Evolutionary conservation across 1,140 invertebrate species (phyloP), one percentile per base, ranked within the genome.

Genomic region (Acromyrmex echinatior): DNA sequence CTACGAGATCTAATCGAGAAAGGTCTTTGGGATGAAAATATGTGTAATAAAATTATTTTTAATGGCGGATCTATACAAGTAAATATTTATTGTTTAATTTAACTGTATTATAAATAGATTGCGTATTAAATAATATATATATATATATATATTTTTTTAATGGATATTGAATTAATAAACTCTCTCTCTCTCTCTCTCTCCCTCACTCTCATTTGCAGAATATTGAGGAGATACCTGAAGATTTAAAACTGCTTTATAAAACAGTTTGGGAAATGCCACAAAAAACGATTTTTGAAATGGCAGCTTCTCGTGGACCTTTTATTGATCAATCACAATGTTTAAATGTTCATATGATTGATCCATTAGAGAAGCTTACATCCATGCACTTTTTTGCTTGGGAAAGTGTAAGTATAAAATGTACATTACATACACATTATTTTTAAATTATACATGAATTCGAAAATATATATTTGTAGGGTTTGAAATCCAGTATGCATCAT

Each of bases 191-290:
- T 35, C n/a, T 16, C 49, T 12, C 62, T 51, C 6, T 16, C 49
- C 3, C 53, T 51, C 16, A 81, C 16, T 18, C 18, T 25, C n/a
- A 5, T 66, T 92, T 94, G 60, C 92, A 99, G 96, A 97, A 97
- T 88, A 98, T 99, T 91, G 97, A 97, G 25, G 95, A 95, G 58
- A 99, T 99, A 93, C 99, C 99, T 0, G 96, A 98, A 86, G 97
- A 99, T 79, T 96, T 99, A 18, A 98, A 99, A 93, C 96, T 97
- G 14, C 96, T 99, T 4, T 99, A 99, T 94, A 99, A 99, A 96
- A 99, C 99, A 3, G 99, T 99, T 0, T 99, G 99, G 99, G 99
- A 99, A 96, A 98, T 99, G 70, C 97, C 98, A 0, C 99, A 99
- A 86, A 99, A 99, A 94, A 97, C 96, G 3, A 97, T 99, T 2